Percentiles rank a stretch among this genome's conserved stretches.
Evolutionary conservation across 2,888 invertebrate species (phyloP).

Genomic region (Paralinhomoeus sp.): DNA sequence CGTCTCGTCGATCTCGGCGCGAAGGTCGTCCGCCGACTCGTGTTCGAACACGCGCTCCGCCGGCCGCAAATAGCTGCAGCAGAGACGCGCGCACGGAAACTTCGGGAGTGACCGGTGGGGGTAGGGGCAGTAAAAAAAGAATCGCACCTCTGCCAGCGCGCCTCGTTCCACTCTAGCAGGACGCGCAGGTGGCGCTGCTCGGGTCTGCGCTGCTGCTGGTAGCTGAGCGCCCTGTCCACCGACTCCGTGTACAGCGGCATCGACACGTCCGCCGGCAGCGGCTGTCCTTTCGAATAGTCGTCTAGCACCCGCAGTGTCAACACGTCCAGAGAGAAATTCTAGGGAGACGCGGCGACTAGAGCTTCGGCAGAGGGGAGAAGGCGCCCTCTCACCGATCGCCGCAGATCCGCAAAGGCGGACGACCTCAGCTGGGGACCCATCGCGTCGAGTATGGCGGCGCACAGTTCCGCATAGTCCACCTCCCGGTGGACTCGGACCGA

Average conservation of each 20-base stretch:
- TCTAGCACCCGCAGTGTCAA: constrained; percentile 1
- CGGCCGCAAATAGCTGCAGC: neutral
- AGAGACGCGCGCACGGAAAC: neutral
- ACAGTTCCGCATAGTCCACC: neutral
- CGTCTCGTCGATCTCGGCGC: neutral
- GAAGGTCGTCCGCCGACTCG: constrained; percentile 1
- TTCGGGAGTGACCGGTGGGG: neutral
- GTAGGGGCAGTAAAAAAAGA: too few species aligned
- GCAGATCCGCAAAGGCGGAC: neutral
- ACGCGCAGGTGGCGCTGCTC: neutral
- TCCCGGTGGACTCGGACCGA: constrained; percentile 2
- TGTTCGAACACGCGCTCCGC: neutral
- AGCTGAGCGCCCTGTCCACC: neutral
- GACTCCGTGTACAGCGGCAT: constrained; percentile 5
- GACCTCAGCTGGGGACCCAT: constrained; percentile 1
- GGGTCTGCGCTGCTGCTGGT: too few species aligned
- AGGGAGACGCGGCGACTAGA: too few species aligned
- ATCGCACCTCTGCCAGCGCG: too few species aligned
- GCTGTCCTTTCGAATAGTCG: neutral
- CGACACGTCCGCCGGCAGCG: neutral
- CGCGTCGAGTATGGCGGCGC: neutral
- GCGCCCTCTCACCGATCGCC: neutral
- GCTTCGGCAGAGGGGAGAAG: too few species aligned
- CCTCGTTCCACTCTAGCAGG: neutral
- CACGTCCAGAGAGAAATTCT: too few species aligned